Evolutionary conservation across 2,888 invertebrate genomes (phyloP).

Genomic region (Melinaea menophilus): DNA sequence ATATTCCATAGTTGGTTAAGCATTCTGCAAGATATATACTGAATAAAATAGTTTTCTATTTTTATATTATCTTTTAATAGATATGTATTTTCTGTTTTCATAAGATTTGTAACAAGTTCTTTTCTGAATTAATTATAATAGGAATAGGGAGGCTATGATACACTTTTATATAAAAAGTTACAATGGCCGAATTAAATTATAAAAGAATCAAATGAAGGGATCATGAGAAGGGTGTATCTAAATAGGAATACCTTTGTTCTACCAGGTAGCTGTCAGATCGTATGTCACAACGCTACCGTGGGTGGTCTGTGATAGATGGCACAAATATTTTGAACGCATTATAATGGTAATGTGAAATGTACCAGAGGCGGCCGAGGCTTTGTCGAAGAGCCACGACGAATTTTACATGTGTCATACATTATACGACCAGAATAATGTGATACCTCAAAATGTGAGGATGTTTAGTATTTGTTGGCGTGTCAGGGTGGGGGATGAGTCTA

Average conservation of each 20-base stretch:
- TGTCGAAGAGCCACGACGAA: slow-evolving; percentile 66
- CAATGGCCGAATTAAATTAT: slow-evolving; percentile 21
- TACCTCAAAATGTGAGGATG: slow-evolving; percentile 21
- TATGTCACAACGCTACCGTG: slow-evolving; percentile 58
- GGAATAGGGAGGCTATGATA: slow-evolving; percentile 8
- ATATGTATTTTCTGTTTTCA: no score
- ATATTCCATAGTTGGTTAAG: no score
- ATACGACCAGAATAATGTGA: slow-evolving; percentile 37
- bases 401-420: slow-evolving; percentile 45
- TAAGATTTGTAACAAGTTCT: no score
- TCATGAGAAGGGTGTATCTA: slow-evolving; percentile 40
- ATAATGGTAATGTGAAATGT: slow-evolving; percentile 69
- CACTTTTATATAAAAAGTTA: slow-evolving; percentile 17
- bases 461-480: slow-evolving; percentile 8
- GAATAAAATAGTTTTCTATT: no score
- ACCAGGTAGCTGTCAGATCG: slow-evolving; percentile 66
- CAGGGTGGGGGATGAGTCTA: slow-evolving; percentile 36
- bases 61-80: no score
- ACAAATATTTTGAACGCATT: slow-evolving; percentile 72
- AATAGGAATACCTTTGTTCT: slow-evolving; percentile 68
- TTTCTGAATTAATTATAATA: no score
- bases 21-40: no score
- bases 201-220: slow-evolving; percentile 31
- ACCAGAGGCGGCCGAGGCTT: slow-evolving; percentile 53
- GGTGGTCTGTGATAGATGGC: slow-evolving; percentile 72